Evolutionary conservation across 2,113 vertebrate species (phyloP), one percentile per base, ranked within the genome.

Genomic region (Poecilia latipinna): DNA sequence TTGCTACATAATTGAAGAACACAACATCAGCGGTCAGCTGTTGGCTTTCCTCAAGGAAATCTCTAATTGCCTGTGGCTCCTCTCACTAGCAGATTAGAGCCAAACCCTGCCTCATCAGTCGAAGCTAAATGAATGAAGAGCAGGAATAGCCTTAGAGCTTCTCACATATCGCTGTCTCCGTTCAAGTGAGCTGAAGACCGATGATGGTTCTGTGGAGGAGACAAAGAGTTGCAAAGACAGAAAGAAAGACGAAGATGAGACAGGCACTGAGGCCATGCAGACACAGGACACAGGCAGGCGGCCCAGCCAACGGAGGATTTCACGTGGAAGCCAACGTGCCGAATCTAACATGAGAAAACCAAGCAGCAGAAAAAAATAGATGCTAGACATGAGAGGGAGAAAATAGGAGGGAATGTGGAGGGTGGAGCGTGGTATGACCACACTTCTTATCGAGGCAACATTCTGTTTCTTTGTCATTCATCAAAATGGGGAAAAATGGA

Each of bases 251-350:
- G 39, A 75, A 51, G 65, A 79, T 74, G 4, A 88, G 82, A 72
- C 75, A 48, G 79, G 84, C 74, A 78, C 70, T 79, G 83, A 70
- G 75, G 72, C 82, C 79, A 48, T 37, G 82, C 48, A 86, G 85
- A 86, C 78, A 29, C 44, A 67, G 86, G 82, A 82, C 82, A 73
- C 81, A 75, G 80, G 57, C 79, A 61, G 80, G 44, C 44, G 17
- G 82, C 63, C 76, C 80, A 65, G 60, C 44, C 5, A 82, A 67
- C 24, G 77, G 32, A 69, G 70, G 73, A 70, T 71, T 74, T 87
- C 91, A 92, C 86, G 85, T 90, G 89, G 79, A 90, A 72, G 82
- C 61, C 84, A 90, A 90, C 80, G 89, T 91, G 89, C 85, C 57
- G 22, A 79, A 80, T 70, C 68, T 28, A 26, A 75, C 54, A 11